phyloP scores from a whole-genome alignment of 2,113 vertebrate genomes.

The Cynopterus brachyotis region DNA sequence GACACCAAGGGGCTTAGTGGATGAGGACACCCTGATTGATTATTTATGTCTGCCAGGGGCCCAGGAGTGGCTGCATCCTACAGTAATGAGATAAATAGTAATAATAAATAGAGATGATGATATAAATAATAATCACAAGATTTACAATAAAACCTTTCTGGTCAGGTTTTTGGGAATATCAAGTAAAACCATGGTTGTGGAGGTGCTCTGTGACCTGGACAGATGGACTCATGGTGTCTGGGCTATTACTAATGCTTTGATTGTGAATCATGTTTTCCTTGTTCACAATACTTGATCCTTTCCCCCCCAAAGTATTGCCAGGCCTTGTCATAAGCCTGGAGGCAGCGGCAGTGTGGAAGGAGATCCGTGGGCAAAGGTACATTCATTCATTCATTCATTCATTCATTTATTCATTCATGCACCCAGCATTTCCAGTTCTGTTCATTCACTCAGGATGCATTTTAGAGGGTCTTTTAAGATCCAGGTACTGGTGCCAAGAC shows the following conservation, averaged over 20 bases:
- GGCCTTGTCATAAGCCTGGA: background rate
- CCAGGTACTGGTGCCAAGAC: background rate
- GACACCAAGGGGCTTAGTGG: background rate
- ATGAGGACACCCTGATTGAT: background rate
- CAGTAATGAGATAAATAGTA: background rate
- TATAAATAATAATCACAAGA: background rate
- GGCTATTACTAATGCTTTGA: background rate
- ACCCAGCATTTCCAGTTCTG: background rate
- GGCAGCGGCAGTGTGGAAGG: background rate
- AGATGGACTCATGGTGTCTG: background rate
- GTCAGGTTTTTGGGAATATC: background rate
- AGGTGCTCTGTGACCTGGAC: background rate
- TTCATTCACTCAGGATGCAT: background rate
- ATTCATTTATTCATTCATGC: background rate
- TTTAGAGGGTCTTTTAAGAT: background rate
- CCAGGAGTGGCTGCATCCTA: background rate
- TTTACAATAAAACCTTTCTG: background rate
- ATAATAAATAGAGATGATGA: background rate
- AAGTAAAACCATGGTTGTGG: background rate
- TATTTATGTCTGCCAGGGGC: background rate
- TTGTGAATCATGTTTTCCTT: background rate
- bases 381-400: background rate
- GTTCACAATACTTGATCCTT: background rate
- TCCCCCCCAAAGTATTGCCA: background rate
- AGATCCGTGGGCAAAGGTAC: accelerated